Base-by-base conservation (phyloP, 1,140 invertebrate genomes). In the Vanessa tameamea region DNA sequence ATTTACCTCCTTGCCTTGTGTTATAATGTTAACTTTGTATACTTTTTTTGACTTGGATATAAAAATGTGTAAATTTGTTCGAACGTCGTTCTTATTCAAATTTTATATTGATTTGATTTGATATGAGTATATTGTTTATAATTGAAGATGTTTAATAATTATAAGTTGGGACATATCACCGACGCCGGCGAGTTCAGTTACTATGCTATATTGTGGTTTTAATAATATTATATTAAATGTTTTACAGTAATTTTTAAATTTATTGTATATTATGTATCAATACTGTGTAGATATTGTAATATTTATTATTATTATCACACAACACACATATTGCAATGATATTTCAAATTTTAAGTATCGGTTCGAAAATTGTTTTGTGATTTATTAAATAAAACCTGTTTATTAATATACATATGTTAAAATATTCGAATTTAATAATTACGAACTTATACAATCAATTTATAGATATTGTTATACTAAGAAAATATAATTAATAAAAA, bases 331-430 rank as follows among this genome's bases (percentile, higher is more conserved):
- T 76, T 84, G 77, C 81, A 87, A 85, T 82, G 85, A 88, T 87
- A 87, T 82, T 87, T 88, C 84, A 72, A 87, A 83, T 84, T 82
- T 85, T 86, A 83, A 70, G 78, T 86, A 85, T 88, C 77, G 75
- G 84, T 85, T 90, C 80, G 78, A 84, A 81, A 79, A 87, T 88
- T 83, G 76, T 86, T 89, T 89, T 87, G 82, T 90, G 84, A 89
- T 88, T 90, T 86, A 90, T 87, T 83, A 82, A 90, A 91, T 92
- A 90, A 92, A 90, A 91, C 88, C 82, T 88, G 89, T 92, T 92
- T 92, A 92, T 92, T 92, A 92, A 92, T 92, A 92, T 92, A 92
- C 90, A 92, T 92, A 92, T 92, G 90, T 92, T 92, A 92, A 92
- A 92, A 92, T 92, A 92, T 92, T 92, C 90, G 90, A 92, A 92